Base-by-base conservation (phyloP, 1,140 invertebrate species). In the Aphaenogaster floridana region DNA sequence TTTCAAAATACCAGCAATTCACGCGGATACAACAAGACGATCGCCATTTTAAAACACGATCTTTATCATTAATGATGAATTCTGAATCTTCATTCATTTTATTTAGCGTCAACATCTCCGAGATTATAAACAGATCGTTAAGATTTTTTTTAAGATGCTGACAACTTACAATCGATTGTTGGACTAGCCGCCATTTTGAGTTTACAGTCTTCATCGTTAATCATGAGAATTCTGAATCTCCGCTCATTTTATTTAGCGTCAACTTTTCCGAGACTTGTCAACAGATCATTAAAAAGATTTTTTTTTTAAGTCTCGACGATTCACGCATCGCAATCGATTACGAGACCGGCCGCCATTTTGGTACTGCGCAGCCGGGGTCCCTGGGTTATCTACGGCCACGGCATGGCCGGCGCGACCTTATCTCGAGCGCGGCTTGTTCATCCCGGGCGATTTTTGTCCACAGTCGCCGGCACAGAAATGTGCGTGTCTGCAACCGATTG, bases 371-470 rank as follows among this genome's bases (percentile, higher is more conserved):
- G 86, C 54, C 69, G 64, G 39, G 86, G 72, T 86, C 77, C 45
- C 17, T 28, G 77, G 90, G 90, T 90, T 91, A 90, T 91, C 89
- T 71, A 6, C 71, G n/a, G 36, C 74, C 50, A 45, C 61, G 50
- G 15, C 50, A 72, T 69, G 84, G 42, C 57, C 68, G 88, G 52
- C 52, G 68, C 13, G 50, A 42, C 28, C 59, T 86, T 90, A 91
- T 91, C 90, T 54, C 48, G 6, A 61, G 42, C 54, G 34, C 39
- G 74, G 74, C 83, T 86, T 63, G 81, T 79, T 88, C 86, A 88
- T 88, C 88, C 79, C 87, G 87, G 61, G 45, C 66, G 34, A 88
- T 90, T 91, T 91, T 91, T 91, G 48, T 61, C 15, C 63, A 64
- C 21, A 21, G 36, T 59, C 48, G 50, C 28, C 68, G 69, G 36